phyloP scores from a whole-genome alignment of 2,113 vertebrate genomes.

The Crypturellus undulatus region DNA sequence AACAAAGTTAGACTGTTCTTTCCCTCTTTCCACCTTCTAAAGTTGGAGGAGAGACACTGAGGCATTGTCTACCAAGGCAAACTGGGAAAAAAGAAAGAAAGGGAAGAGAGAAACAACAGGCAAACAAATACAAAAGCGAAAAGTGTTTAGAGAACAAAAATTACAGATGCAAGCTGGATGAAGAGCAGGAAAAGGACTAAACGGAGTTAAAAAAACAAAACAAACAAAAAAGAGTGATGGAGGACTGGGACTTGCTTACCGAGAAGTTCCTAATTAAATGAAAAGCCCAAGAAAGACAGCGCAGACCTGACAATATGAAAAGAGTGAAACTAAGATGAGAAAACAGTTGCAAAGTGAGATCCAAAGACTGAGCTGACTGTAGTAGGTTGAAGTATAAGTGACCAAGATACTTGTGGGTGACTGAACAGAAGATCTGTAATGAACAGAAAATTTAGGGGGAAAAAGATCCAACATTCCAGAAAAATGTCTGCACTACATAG shows the following conservation, averaged over 20 bases:
- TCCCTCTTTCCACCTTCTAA: neutral
- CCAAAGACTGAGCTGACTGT: neutral
- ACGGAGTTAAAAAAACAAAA: neutral
- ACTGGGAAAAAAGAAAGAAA: neutral
- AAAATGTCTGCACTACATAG: neutral
- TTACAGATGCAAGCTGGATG: neutral
- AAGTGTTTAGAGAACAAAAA: neutral
- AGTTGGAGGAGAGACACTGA: neutral
- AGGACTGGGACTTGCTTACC: neutral
- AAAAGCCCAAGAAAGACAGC: neutral
- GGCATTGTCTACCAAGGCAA: neutral
- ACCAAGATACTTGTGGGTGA: neutral
- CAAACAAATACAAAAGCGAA: neutral
- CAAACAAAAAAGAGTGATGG: too few relatives aligned
- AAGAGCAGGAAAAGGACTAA: neutral
- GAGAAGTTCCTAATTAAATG: neutral
- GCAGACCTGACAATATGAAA: neutral
- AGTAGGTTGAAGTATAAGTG: accelerated
- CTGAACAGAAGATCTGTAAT: neutral
- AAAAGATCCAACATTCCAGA: neutral
- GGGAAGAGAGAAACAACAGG: neutral
- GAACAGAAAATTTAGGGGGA: neutral
- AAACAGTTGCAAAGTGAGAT: neutral
- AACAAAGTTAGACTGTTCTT: neutral
- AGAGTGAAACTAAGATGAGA: neutral